Base-by-base conservation (phyloP, 2,888 invertebrate genomes). In the Fragum sueziense region DNA sequence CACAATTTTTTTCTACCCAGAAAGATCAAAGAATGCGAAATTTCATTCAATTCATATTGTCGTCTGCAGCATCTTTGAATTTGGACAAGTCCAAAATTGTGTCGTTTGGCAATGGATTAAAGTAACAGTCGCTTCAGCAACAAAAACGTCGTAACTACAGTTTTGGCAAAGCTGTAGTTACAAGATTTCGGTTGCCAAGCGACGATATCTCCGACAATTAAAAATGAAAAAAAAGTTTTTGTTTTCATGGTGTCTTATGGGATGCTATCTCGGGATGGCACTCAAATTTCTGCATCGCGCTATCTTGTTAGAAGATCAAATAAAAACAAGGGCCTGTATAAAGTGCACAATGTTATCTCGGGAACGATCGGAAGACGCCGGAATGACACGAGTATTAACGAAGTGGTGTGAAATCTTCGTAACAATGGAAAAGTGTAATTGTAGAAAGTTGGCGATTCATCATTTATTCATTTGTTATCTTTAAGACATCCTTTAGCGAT, bases 271-370 rank as follows among this genome's bases (percentile, higher is more conserved):
- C 29, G 31, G 11, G 61, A 61, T 61, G 61, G 27, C 61, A 31
- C 61, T 61, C 61, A n/a, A 31, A 33, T 61, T 33, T 61, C 61
- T 61, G 33, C 61, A 61, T 61, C 31, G 61, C 20, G n/a, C 61
- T 61, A 61, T 61, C 61, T 33, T 3, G 20, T 33, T 29, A 20
- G 14, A 11, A 33, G 25, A 61, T 61, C 61, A 61, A 27, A 61
- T 33, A 61, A 61, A 61, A 61, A 61, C 61, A 61, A 61, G 31
- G 61, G 33, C 22, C 14, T 11, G 27, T 57, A 27, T 57, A 57
- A 57, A 57, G 3, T 7, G 57, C 6, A 57, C 57, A 57, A 57
- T 20, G 57, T 4, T 57, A 57, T 57, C 57, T 2, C 25, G 2
- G 7, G 57, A 14, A 11, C n/a, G n/a, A 57, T 57, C 57, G 57